Conservation (phyloP, 2,113 vertebrate species). For the Varanus salvator region DNA sequence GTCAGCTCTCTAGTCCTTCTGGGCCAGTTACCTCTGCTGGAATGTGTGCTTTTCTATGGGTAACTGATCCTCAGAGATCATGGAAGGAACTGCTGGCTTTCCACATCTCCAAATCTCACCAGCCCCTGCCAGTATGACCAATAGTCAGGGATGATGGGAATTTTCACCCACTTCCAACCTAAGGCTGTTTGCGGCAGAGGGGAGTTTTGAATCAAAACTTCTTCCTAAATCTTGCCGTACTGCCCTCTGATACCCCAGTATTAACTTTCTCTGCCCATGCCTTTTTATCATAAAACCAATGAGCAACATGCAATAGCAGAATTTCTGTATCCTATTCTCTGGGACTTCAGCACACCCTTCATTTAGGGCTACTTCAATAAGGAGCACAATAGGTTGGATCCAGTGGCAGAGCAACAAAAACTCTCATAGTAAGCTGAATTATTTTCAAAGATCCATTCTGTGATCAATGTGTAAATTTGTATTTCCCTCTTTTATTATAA, state of each 20-base stretch:
- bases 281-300: not conserved
- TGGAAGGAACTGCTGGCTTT: not conserved
- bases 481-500: not conserved
- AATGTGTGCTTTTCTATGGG: not conserved
- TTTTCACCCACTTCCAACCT: not conserved
- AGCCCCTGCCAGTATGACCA: not conserved
- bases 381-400: not conserved
- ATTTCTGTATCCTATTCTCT: not conserved
- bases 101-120: not conserved
- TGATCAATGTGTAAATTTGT: not conserved
- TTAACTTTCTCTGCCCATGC: not conserved
- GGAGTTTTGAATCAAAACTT: too few relatives aligned
- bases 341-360: not conserved
- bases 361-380: not conserved
- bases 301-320: not conserved
- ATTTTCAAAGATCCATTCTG: not conserved
- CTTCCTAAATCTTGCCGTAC: not conserved
- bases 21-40: not conserved
- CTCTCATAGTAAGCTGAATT: not conserved
- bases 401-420: not conserved
- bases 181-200: not conserved
- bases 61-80: not conserved
- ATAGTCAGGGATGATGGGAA: not conserved
- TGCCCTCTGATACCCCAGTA: not conserved
- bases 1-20: not conserved